Conservation (phyloP, 2,888 invertebrate species). For the Acleris cristana region DNA sequence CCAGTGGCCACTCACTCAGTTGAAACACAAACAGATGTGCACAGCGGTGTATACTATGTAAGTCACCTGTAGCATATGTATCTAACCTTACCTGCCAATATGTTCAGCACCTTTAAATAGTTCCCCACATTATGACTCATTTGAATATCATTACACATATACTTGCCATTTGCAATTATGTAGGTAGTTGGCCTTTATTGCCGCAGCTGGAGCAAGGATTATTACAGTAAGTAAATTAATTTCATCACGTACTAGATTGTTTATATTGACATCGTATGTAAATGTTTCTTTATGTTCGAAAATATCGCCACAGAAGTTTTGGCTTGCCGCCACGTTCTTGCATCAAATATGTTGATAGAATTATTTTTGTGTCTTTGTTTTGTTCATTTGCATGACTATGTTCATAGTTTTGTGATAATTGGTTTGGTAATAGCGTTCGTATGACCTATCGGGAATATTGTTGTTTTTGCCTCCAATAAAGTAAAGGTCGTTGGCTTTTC, state of each 20-base stretch:
- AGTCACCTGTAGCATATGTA: conserved; percentile 9
- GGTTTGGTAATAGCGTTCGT: conserved; percentile 23
- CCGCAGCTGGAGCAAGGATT: conserved; percentile 44
- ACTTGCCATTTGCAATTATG: conserved; percentile 35
- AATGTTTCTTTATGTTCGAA: conserved; percentile 20
- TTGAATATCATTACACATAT: conserved; percentile 39
- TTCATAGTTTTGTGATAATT: conserved; percentile 15
- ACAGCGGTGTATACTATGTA: conserved; percentile 15
- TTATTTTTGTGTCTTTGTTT: conserved; percentile 11
- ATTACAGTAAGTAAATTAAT: conserved; percentile 37
- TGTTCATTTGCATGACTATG: conserved; percentile 9
- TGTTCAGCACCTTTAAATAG: conserved; percentile 27
- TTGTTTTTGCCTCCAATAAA: conserved; percentile 9
- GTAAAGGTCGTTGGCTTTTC: conserved; percentile 30
- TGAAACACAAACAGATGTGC: conserved; percentile 26
- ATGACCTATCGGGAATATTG: conserved; percentile 6
- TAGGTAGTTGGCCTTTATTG: conserved; percentile 42
- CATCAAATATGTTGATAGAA: conserved; percentile 16
- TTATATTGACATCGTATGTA: conserved; percentile 32
- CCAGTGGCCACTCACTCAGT: conserved; percentile 19
- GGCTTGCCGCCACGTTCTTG: conserved; percentile 26
- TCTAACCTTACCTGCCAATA: conserved; percentile 11
- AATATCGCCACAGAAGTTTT: conserved; percentile 18
- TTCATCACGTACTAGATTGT: conserved; percentile 36
- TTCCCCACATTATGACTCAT: conserved; percentile 39